phyloP scores from a whole-genome alignment of 2,888 invertebrate species.

The Ectemnius continuus region DNA sequence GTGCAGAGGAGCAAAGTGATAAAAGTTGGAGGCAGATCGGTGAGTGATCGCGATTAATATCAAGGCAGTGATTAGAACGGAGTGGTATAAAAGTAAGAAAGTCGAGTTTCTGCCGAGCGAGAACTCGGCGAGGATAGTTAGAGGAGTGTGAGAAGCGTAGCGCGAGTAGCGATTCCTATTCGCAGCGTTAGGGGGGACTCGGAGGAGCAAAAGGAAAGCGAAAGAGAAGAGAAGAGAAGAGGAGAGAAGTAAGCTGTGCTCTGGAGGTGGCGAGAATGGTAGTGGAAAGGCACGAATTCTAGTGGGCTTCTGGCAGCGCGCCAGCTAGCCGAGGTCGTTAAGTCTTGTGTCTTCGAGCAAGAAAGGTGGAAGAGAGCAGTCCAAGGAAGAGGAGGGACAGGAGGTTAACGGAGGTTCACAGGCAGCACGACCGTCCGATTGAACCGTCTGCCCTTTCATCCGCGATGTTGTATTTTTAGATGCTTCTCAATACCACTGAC shows the following conservation, averaged over 20 bases:
- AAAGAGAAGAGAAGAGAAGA: no score
- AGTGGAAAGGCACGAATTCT: slow-evolving; percentile 30
- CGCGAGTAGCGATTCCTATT: no score
- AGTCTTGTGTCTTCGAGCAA: slow-evolving; percentile 39
- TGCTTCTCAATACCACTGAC: slow-evolving; percentile 33
- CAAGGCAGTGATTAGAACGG: no score
- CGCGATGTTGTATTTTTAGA: slow-evolving; percentile 49
- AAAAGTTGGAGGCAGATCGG: not conserved
- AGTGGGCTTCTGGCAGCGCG: slow-evolving; percentile 35
- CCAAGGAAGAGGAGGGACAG: slow-evolving; percentile 20
- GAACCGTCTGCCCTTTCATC: slow-evolving; percentile 52
- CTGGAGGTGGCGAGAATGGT: slow-evolving; percentile 12
- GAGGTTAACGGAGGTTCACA: slow-evolving; percentile 51
- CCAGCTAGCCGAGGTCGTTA: slow-evolving; percentile 48
- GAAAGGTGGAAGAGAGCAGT: slow-evolving; percentile 33
- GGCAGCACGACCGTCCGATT: slow-evolving; percentile 48
- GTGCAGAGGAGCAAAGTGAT: no score
- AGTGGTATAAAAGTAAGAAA: not conserved
- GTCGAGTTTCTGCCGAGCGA: not conserved
- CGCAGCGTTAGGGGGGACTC: not conserved
- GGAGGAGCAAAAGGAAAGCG: not conserved
- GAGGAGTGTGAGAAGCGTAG: no score
- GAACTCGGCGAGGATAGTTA: not conserved
- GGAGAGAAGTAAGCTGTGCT: slow-evolving; percentile 1
- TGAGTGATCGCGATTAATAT: not conserved